Base-by-base conservation (phyloP, 2,797 vertebrate species). In the Enteromius viviparus region DNA sequence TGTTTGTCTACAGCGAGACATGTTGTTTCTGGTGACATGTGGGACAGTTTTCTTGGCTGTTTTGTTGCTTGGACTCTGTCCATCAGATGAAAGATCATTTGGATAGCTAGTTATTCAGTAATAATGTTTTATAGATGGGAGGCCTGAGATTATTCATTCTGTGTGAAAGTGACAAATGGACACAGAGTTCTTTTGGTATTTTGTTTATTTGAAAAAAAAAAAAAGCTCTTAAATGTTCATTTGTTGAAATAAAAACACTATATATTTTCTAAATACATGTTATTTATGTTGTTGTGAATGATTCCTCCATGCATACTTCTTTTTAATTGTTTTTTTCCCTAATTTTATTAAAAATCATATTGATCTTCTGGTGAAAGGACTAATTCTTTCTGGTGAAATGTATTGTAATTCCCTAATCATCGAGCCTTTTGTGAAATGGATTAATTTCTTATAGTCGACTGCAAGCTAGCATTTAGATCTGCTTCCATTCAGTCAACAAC, bases 1-100 rank as follows among this genome's bases (percentile, higher is more conserved):
- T 83, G 74, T 83, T 77, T 83, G 81, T 77, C 64, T 76, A 23
- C 66, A 77, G 51, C 19, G 34, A 62, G 75, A 70, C 75, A 47
- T 77, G 81, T 70, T 78, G 51, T 78, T 83, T 77, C 37, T 32
- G 29, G 29, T 60, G 65, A 77, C 65, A 60, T 60, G 49, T 42
- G 66, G 49, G 70, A 81, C 80, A 64, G 29, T 83, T 74, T 76
- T 71, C 47, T 53, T 1, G 6, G 47, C 64, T 45, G 15, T 45
- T 32, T 83, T 14, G 9, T 47, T 21, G 23, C 51, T 40, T 47
- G 40, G 40, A 12, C 42, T 49, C 26, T 6, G 49, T 45, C 32
- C 64, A 34, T 58, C 51, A 83, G 74, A 60, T 70, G 29, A 82
- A 74, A 81, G 69, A 51, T 62, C 40, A 34, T 53, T 82, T 76